Conservation (phyloP, 2,888 invertebrate species). For the Diplolepis rosae region DNA sequence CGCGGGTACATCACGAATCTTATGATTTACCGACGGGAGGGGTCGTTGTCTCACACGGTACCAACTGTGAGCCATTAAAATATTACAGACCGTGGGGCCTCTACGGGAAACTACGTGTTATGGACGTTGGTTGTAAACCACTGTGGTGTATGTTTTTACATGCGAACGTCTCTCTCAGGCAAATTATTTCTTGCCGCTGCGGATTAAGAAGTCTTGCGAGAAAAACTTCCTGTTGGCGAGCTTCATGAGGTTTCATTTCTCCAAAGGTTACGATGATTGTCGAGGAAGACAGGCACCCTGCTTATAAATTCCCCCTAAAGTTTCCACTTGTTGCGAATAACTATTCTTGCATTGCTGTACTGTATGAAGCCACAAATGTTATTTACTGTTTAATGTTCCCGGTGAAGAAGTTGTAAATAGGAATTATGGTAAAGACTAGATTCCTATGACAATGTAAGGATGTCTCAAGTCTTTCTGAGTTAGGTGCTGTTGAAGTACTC, state of each 20-base stretch:
- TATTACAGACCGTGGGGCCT: constrained; percentile 35
- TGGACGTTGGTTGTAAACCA: constrained; percentile 57
- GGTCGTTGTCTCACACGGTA: constrained; percentile 37
- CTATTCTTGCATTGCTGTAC: constrained; percentile 17
- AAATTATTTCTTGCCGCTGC: constrained; percentile 29
- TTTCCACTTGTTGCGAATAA: constrained; percentile 24
- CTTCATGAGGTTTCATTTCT: constrained; percentile 18
- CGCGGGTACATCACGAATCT: constrained; percentile 47
- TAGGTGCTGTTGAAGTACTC: neutral
- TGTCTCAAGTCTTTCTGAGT: neutral
- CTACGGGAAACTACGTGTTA: constrained; percentile 40
- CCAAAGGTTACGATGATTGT: constrained; percentile 26
- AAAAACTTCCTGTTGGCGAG: constrained; percentile 27
- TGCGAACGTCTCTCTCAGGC: constrained; percentile 31
- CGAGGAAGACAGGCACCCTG: neutral
- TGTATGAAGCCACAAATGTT: constrained; percentile 10
- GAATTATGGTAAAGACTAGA: constrained; percentile 18
- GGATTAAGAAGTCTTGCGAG: constrained; percentile 20
- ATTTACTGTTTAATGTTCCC: constrained; percentile 20
- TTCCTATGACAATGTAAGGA: neutral
- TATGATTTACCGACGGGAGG: constrained; percentile 46
- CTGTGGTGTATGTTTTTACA: constrained; percentile 46
- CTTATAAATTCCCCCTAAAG: constrained; percentile 12
- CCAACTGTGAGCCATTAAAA: constrained; percentile 49
- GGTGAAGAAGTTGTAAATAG: constrained; percentile 18